Base-by-base conservation (phyloP, 2,888 invertebrate genomes). In the Fabriciana adippe region DNA sequence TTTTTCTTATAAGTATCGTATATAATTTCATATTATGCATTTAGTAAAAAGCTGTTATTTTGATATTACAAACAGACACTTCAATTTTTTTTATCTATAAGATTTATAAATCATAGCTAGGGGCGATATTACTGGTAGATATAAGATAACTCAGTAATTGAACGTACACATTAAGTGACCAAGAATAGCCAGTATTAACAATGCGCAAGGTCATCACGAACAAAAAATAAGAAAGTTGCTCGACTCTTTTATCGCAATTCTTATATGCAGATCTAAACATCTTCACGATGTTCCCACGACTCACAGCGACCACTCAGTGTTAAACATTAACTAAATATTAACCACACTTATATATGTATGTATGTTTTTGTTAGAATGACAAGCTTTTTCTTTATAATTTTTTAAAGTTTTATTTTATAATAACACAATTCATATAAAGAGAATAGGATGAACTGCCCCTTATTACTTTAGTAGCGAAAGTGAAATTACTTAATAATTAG, bases 281-380 rank as follows among this genome's bases (percentile, higher is more conserved):
- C 75, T 75, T 72, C 79, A 79, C 77, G 78, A 79, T 74, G 74
- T 83, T 86, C 86, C 80, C 86, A 86, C 85, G 86, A 74, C 75
- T 70, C 55, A 63, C 73, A 72, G 64, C 70, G 72, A 74, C 70
- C 68, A 71, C 62, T 21, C 61, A 45, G 35, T 62, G 60, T 66
- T 67, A 26, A 60, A 64, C 67, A 45, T 64, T 56, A 56, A 56
- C 31, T 47, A 53, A 65, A 51, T 50, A 51, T 55, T 55, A 48
- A 55, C 51, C 18, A 51, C 6, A 13, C n/a, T 18, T 61, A 16
- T 4, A 26, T 26, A 26, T 26, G 26, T 26, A 26, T 26, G 26
- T 31, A 18, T 51, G 14, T 51, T 35, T 16, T 57, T 41, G 45
- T 2, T 21, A n/a, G 2, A 57, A 14, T 11, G 35, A 11, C 2